Percentiles rank a stretch among this genome's conserved stretches.
phyloP scores from a whole-genome alignment of 2,113 vertebrate genomes.

The Nanorana parkeri region DNA sequence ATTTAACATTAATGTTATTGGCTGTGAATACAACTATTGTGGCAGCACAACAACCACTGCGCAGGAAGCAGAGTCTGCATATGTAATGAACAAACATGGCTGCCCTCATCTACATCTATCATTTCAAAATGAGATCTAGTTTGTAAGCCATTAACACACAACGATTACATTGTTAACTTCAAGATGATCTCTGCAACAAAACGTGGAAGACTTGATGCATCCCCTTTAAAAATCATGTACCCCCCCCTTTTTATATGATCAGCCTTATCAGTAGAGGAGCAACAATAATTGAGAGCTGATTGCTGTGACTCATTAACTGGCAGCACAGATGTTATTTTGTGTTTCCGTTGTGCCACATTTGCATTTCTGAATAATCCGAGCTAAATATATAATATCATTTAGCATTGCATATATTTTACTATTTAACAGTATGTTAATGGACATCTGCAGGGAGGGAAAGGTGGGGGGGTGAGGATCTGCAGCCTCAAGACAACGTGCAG shows the following conservation, averaged over 20 bases:
- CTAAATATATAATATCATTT: constrained; percentile 18
- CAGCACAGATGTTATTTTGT: constrained; percentile 39
- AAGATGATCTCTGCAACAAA: neutral
- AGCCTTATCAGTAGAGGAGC: constrained; percentile 9
- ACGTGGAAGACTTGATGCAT: neutral
- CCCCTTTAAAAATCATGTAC: neutral
- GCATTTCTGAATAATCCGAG: constrained; percentile 46
- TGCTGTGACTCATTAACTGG: constrained; percentile 32
- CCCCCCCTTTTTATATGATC: neutral
- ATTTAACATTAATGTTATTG: no score
- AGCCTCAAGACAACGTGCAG: neutral
- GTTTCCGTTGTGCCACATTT: neutral
- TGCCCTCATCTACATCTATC: no score
- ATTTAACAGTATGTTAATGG: constrained; percentile 12
- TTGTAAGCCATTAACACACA: no score
- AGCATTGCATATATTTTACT: neutral
- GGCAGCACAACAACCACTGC: no score
- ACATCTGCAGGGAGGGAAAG: neutral
- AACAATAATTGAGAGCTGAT: constrained; percentile 22
- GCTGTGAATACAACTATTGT: no score
- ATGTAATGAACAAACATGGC: no score
- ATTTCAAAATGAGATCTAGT: no score
- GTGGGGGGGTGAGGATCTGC: no score
- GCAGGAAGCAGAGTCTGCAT: no score
- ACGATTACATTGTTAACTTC: no score